phyloP scores from a whole-genome alignment of 2,797 vertebrate genomes.

The Argentina silus region DNA sequence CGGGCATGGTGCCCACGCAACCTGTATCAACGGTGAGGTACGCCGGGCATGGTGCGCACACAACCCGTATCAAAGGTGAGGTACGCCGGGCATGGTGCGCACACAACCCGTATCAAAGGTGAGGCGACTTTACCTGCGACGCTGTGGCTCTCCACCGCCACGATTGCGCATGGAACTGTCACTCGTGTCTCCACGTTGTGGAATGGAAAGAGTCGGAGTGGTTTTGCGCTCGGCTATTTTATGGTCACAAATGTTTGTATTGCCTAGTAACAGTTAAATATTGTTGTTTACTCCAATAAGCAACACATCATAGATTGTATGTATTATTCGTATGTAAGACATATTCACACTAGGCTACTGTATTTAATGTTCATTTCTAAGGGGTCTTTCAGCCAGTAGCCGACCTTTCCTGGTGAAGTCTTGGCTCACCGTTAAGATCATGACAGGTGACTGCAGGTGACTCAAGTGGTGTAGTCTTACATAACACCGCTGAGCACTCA shows the following conservation, averaged over 20 bases:
- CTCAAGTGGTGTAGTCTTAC: conserved; percentile 32
- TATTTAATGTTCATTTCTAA: background rate
- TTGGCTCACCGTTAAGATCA: conserved; percentile 28
- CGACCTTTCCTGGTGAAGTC: background rate
- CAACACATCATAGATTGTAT: no score
- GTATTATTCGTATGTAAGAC: no score
- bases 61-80: conserved; percentile 87
- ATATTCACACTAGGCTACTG: no score
- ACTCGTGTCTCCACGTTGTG: no score
- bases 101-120: conserved; percentile 86
- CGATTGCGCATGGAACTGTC: background rate
- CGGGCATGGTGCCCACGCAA: conserved; percentile 73
- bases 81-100: conserved; percentile 61
- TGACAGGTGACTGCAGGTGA: background rate
- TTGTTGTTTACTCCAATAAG: no score
- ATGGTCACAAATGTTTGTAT: no score
- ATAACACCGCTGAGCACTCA: conserved; percentile 55
- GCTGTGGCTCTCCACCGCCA: no score
- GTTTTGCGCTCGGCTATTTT: no score
- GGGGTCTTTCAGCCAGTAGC: no score
- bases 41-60: conserved; percentile 72
- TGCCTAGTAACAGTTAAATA: no score
- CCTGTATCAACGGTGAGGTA: conserved; percentile 85
- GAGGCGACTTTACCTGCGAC: conserved; percentile 31
- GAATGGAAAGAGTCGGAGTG: no score